These are phyloP conservation scores for Shargacucullia verbasci DNA, from an alignment of 2,888 invertebrate species.

Conservation along the genomic window DNA sequence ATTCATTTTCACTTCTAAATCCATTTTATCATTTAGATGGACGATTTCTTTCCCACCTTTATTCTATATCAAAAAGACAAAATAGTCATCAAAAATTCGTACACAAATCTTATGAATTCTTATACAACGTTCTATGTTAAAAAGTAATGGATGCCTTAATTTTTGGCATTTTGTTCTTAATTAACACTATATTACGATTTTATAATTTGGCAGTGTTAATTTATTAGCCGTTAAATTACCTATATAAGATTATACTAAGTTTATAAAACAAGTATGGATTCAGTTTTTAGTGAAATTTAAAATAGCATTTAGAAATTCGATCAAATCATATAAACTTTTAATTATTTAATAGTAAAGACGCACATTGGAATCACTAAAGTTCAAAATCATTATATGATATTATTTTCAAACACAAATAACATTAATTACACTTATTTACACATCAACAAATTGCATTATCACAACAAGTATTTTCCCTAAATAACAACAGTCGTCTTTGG, in stretches of 20 bases:
- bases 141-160: slow-evolving; percentile 65
- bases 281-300: slow-evolving; percentile 40
- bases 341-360: slow-evolving; percentile 52
- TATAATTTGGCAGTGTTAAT: slow-evolving; percentile 86
- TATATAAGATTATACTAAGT: slow-evolving; percentile 50
- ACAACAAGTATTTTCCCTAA: slow-evolving; percentile 82
- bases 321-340: slow-evolving; percentile 45
- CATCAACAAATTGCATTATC: slow-evolving; percentile 82
- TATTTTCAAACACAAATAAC: slow-evolving; percentile 69
- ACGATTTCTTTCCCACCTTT: slow-evolving; percentile 70
- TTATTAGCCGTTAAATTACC: slow-evolving; percentile 68
- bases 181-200: slow-evolving; percentile 71
- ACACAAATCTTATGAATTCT: slow-evolving; percentile 75
- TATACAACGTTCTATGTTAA: slow-evolving; percentile 70
- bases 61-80: slow-evolving; percentile 75
- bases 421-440: slow-evolving; percentile 74
- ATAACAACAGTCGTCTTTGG: slow-evolving; percentile 84
- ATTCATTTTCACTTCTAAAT: slow-evolving; percentile 60
- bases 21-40: slow-evolving; percentile 67
- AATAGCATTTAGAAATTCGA: slow-evolving; percentile 40
- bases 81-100: slow-evolving; percentile 85
- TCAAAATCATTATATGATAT: slow-evolving; percentile 71
- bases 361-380: slow-evolving; percentile 51
- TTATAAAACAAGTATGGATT: slow-evolving; percentile 43
- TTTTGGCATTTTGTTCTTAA: slow-evolving; percentile 69